Conservation (phyloP, 1,140 invertebrate species). For the Arctopsyche grandis region DNA sequence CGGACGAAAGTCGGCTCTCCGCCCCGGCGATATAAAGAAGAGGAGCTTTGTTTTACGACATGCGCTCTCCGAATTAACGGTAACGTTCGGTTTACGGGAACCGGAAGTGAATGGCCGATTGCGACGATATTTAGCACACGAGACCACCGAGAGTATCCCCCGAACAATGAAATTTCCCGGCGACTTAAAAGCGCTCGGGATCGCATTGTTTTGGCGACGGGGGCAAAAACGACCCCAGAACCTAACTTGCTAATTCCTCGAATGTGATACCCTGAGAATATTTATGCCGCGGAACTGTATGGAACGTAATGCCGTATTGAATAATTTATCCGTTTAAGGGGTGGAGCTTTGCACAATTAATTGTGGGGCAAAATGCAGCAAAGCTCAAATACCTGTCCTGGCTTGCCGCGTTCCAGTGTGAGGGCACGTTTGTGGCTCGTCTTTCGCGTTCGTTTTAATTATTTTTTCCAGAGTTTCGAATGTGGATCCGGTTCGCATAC, state of each 20-base stretch:
- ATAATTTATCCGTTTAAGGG: slow-evolving; percentile 9
- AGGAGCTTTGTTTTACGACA: slow-evolving; percentile 6
- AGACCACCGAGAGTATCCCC: background rate
- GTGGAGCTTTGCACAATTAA: slow-evolving; percentile 3
- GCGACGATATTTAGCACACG: too few relatives aligned
- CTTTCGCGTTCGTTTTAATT: too few relatives aligned
- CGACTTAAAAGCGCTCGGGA: background rate
- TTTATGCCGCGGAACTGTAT: too few relatives aligned
- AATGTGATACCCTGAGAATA: too few relatives aligned
- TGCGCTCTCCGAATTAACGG: background rate
- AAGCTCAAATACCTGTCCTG: background rate
- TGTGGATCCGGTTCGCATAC: too few relatives aligned
- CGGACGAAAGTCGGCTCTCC: background rate
- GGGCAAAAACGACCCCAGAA: too few relatives aligned
- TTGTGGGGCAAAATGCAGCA: background rate
- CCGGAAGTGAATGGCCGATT: background rate
- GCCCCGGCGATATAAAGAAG: background rate
- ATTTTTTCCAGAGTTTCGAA: too few relatives aligned
- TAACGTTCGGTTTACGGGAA: slow-evolving; percentile 1
- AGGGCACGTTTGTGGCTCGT: background rate
- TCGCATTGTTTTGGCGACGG: background rate
- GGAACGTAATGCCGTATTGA: background rate
- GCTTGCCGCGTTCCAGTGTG: background rate
- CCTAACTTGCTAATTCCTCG: too few relatives aligned
- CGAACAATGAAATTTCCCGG: background rate